A percentile compares a stretch with the other conserved stretches of the same genome.
phyloP scores from a whole-genome alignment of 92 coral and sea anemone species.

The Epizoanthus illoricatus region DNA sequence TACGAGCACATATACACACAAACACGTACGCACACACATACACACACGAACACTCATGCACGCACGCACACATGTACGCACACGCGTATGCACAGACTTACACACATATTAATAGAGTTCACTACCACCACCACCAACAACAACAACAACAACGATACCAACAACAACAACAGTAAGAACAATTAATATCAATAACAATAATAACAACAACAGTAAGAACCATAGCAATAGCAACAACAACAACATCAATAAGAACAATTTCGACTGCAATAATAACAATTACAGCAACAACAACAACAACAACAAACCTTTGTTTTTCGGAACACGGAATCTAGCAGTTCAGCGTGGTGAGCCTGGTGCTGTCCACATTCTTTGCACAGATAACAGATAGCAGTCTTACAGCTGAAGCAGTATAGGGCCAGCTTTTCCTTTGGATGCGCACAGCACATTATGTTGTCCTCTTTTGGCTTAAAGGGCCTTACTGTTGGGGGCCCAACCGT shows the following conservation, averaged over 20 bases:
- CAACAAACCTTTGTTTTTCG: conserved; percentile 68
- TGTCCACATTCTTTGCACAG: conserved; percentile 75
- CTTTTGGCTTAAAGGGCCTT: conserved; percentile 60
- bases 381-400: conserved; percentile 72
- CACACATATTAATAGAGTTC: too few relatives aligned
- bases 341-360: conserved; percentile 71
- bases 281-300: neutral
- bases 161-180: too few relatives aligned
- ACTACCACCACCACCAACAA: too few relatives aligned
- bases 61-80: too few relatives aligned
- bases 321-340: conserved; percentile 75
- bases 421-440: conserved; percentile 68
- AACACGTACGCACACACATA: too few relatives aligned
- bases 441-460: conserved; percentile 61
- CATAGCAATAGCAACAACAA: neutral
- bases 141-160: too few relatives aligned
- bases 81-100: too few relatives aligned
- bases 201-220: too few relatives aligned
- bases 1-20: too few relatives aligned
- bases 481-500: conserved; percentile 72
- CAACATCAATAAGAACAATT: too few relatives aligned
- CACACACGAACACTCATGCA: too few relatives aligned
- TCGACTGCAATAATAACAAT: neutral
- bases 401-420: conserved; percentile 69
- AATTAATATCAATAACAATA: too few relatives aligned